Evolutionary conservation across 2,113 vertebrate genomes (phyloP).

Genomic region (Onychostoma macrolepis): DNA sequence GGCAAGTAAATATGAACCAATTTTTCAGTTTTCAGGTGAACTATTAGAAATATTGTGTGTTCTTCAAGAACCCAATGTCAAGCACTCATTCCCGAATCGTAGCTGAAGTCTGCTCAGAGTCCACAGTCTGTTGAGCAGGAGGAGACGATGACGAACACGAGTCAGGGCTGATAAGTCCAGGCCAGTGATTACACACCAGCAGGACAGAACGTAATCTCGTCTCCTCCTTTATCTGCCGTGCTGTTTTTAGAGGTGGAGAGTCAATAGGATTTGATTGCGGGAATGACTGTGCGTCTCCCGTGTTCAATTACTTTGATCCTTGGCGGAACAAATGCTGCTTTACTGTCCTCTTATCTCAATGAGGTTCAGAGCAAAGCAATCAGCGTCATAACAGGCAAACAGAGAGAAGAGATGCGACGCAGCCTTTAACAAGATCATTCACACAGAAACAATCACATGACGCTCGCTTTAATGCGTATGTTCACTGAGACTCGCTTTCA

Average conservation of each 20-base stretch:
- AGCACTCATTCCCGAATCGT: background rate
- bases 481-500: background rate
- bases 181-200: constrained; percentile 20
- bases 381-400: background rate
- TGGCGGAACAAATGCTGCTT: background rate
- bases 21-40: no score
- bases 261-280: constrained; percentile 37
- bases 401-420: background rate
- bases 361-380: constrained; percentile 3
- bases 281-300: background rate
- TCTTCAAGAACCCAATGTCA: background rate
- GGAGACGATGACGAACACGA: background rate
- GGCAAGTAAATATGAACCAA: no score
- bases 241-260: constrained; percentile 15
- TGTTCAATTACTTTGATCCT: constrained; percentile 26
- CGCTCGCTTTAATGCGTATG: background rate
- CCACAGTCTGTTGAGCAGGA: background rate
- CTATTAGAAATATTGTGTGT: no score
- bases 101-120: constrained; percentile 9
- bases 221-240: background rate
- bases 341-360: constrained; percentile 33
- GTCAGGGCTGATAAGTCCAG: constrained; percentile 27
- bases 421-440: background rate
- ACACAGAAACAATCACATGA: background rate
- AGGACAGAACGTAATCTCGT: background rate